These are phyloP conservation scores for Caranx ignobilis DNA, from an alignment of 2,113 vertebrate genomes.

Conservation along the genomic window DNA sequence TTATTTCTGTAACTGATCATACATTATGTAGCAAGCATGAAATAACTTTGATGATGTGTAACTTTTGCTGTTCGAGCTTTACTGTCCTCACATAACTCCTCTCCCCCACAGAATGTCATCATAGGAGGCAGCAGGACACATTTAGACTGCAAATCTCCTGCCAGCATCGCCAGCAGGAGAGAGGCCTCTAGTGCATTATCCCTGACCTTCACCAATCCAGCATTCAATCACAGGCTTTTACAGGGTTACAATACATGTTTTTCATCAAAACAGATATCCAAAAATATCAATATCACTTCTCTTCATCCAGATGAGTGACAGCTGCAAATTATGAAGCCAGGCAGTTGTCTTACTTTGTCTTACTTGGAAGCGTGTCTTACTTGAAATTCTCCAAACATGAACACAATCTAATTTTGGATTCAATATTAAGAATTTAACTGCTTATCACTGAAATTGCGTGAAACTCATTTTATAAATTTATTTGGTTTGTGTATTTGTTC, in stretches of 20 bases:
- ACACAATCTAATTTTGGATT: too few relatives aligned
- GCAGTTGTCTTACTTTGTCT: too few relatives aligned
- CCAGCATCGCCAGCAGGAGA: not conserved
- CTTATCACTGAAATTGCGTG: too few relatives aligned
- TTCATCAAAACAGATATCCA: not conserved
- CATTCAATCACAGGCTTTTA: conserved; percentile 16
- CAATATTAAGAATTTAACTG: too few relatives aligned
- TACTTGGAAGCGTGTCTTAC: too few relatives aligned
- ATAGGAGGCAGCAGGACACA: not conserved
- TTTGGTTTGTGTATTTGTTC: not conserved
- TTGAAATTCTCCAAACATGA: too few relatives aligned
- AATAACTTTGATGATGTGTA: too few relatives aligned
- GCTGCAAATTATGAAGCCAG: not conserved
- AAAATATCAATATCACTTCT: not conserved
- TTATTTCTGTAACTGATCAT: too few relatives aligned
- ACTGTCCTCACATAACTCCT: not conserved
- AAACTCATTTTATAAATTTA: not conserved
- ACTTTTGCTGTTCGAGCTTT: not conserved
- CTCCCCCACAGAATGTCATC: not conserved
- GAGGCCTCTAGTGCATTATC: not conserved
- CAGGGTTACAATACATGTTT: not conserved
- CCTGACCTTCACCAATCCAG: not conserved
- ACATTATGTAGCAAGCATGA: too few relatives aligned
- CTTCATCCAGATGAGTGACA: not conserved
- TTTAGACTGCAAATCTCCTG: not conserved